A percentile compares a stretch with the other conserved stretches of the same genome.
These are phyloP conservation scores for Brachionus sp. DNA, from an alignment of 1,140 invertebrate genomes.

Conservation along the genomic window DNA sequence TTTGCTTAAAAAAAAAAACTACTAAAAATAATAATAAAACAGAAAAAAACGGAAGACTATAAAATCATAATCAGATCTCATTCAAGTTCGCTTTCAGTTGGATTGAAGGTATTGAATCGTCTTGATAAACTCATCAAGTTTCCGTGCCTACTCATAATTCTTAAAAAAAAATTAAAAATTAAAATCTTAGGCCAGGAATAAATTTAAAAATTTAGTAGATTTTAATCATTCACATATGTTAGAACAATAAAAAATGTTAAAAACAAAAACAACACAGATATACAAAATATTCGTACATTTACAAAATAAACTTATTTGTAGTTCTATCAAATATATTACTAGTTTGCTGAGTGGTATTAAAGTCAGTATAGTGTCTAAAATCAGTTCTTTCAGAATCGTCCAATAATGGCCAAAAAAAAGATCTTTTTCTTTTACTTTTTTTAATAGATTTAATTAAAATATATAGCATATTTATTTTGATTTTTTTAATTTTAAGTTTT, in stretches of 20 bases:
- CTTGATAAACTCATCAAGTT: slow-evolving; percentile 39
- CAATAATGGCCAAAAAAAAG: slow-evolving; percentile 27
- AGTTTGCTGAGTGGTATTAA: neutral
- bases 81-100: neutral
- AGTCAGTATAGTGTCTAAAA: slow-evolving; percentile 22
- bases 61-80: neutral
- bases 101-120: slow-evolving; percentile 25
- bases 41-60: neutral
- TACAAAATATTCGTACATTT: neutral
- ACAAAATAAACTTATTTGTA: slow-evolving; percentile 34
- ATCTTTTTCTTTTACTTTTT: slow-evolving; percentile 17
- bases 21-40: neutral
- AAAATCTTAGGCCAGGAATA: no score
- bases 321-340: slow-evolving; percentile 4
- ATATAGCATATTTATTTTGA: neutral
- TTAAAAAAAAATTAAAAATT: neutral
- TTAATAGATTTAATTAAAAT: neutral
- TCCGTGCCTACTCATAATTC: slow-evolving; percentile 20
- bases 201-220: neutral
- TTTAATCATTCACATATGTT: neutral
- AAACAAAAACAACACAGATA: neutral
- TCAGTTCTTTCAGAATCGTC: neutral
- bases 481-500: neutral
- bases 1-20: neutral
- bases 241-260: neutral